These are phyloP conservation scores for Lordiphosa clarofinis DNA, from an alignment of 1,140 invertebrate genomes.

Conservation along the genomic window DNA sequence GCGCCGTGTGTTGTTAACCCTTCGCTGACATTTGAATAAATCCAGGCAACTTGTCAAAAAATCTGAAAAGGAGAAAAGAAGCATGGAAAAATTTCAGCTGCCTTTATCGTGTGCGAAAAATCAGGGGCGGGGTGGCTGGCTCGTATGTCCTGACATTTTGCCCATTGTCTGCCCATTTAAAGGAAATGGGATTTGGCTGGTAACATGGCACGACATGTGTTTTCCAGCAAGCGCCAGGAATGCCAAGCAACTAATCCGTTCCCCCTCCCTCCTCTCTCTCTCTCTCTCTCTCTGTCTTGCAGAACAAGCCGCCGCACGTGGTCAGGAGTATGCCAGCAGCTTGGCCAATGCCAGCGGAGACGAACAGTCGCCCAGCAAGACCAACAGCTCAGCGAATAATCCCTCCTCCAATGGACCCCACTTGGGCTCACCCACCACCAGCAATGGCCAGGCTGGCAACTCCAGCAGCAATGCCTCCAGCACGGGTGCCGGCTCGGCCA, in stretches of 20 bases:
- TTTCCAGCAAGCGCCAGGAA: conserved; percentile 46
- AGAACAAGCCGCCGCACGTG: conserved; percentile 72
- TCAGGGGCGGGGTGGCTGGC: conserved; percentile 22
- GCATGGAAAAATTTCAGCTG: conserved; percentile 67
- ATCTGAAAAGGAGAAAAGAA: conserved; percentile 35
- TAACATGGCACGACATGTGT: conserved; percentile 57
- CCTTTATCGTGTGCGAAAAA: conserved; percentile 68
- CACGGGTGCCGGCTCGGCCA: conserved; percentile 4
- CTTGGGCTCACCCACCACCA: conserved; percentile 8
- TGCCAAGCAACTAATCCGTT: conserved; percentile 18
- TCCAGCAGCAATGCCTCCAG: conserved; percentile 29
- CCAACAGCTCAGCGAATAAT: conserved; percentile 12
- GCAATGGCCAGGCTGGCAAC: conserved; percentile 35
- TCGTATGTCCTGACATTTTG: conserved; percentile 40
- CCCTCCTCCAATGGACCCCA: conserved; percentile 6
- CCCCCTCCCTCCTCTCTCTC: too few species aligned
- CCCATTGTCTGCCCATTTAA: conserved; percentile 53
- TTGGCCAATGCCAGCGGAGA: conserved; percentile 67
- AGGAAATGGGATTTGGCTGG: conserved; percentile 49
- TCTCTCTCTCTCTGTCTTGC: too few species aligned
- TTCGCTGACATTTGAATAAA: conserved; percentile 72
- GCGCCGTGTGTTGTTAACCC: conserved; percentile 43
- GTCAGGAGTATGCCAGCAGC: conserved; percentile 65
- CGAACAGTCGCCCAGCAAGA: conserved; percentile 67
- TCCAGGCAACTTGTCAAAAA: conserved; percentile 67